These are phyloP conservation scores for Ictalurus punctatus DNA, from an alignment of 2,113 vertebrate species.

Conservation along the genomic window DNA sequence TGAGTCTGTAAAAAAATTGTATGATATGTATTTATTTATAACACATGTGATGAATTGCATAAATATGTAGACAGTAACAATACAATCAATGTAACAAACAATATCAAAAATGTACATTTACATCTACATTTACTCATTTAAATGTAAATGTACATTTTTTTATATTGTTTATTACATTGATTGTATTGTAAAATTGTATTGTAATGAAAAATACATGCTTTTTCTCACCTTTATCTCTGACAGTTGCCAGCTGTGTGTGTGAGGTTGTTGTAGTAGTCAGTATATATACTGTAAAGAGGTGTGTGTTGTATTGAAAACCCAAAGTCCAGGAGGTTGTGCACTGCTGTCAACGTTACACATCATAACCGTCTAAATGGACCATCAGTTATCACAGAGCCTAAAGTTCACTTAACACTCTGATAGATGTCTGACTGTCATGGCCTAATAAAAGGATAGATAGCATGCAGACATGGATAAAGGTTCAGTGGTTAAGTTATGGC, in stretches of 20 bases:
- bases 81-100: not conserved
- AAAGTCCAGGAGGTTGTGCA: conserved; percentile 67
- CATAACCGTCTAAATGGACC: conserved; percentile 46
- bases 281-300: conserved; percentile 60
- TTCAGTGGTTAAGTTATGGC: not conserved
- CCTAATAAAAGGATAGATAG: conserved; percentile 28
- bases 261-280: not conserved
- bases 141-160: too few species aligned
- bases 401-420: conserved; percentile 8
- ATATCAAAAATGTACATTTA: not conserved
- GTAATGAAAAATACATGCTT: not conserved
- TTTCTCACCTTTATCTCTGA: conserved; percentile 49
- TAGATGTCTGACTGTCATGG: not conserved
- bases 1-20: not conserved
- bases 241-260: conserved; percentile 36
- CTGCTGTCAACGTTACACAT: conserved; percentile 61
- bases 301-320: conserved; percentile 56
- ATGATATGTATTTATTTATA: not conserved
- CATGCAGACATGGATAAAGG: not conserved
- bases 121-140: too few species aligned
- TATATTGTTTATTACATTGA: too few species aligned
- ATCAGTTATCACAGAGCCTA: conserved; percentile 44
- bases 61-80: not conserved
- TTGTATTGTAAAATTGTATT: too few species aligned
- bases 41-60: not conserved